Evolutionary conservation across 2,888 invertebrate genomes (phyloP).

Genomic region (Phortica magna): DNA sequence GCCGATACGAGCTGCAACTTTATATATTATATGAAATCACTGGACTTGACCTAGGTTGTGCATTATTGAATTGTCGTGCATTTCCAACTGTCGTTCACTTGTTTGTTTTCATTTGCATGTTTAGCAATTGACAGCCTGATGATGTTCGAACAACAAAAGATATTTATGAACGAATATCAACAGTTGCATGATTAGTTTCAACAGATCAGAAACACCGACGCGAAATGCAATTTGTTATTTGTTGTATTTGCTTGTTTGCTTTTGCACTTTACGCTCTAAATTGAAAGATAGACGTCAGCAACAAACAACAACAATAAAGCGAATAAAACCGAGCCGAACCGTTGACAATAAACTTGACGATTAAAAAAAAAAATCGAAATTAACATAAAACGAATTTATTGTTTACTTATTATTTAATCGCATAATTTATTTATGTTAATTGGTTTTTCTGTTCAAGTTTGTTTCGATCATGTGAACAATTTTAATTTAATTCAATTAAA

Average conservation of each 20-base stretch:
- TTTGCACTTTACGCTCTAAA: conserved; percentile 27
- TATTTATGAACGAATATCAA: background rate
- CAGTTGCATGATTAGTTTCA: background rate
- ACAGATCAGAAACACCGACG: conserved; percentile 9
- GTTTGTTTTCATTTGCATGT: conserved; percentile 8
- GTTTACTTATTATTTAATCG: conserved; percentile 46
- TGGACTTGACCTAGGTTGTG: background rate
- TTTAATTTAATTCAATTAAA: background rate
- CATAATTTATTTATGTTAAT: conserved; percentile 58
- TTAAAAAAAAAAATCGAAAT: conserved; percentile 51
- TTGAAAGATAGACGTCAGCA: conserved; percentile 20
- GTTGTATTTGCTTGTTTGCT: background rate
- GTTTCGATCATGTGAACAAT: background rate
- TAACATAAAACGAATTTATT: conserved; percentile 58
- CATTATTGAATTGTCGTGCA: too few relatives aligned
- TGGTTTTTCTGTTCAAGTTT: background rate
- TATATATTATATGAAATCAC: too few relatives aligned
- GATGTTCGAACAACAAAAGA: background rate
- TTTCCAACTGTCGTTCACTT: background rate
- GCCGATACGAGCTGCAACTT: too few relatives aligned
- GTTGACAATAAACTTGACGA: conserved; percentile 55
- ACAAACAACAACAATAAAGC: background rate
- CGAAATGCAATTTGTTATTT: background rate
- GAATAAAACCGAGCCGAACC: conserved; percentile 42
- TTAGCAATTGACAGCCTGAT: background rate